phyloP scores from a whole-genome alignment of 2,113 vertebrate genomes.

The Elgaria multicarinata region DNA sequence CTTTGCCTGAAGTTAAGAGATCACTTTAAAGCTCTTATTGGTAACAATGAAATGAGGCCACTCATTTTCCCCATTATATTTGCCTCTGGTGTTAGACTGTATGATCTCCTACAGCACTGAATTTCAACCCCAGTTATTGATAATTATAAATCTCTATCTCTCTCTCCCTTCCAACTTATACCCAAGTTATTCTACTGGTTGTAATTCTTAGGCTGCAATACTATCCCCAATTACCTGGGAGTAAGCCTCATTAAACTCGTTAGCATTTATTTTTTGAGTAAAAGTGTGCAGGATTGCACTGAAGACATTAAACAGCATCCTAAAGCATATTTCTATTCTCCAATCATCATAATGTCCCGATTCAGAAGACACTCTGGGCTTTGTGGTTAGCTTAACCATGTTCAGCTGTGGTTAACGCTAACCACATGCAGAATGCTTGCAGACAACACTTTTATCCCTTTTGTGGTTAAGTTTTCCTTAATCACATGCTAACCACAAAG shows the following conservation, averaged over 20 bases:
- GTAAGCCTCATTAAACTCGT: neutral
- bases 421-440: no score
- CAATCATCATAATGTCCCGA: slow-evolving; percentile 47
- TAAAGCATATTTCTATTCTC: neutral
- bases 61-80: neutral
- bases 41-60: slow-evolving; percentile 25
- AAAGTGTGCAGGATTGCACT: neutral
- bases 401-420: no score
- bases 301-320: neutral
- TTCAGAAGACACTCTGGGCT: no score
- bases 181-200: neutral
- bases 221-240: neutral
- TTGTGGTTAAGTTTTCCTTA: no score
- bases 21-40: neutral
- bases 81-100: neutral
- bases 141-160: neutral
- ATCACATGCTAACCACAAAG: no score
- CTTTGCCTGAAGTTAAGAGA: neutral
- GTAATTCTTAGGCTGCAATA: neutral
- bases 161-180: neutral
- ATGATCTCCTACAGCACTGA: neutral
- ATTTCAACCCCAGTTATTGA: slow-evolving; percentile 21
- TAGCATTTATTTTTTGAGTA: neutral
- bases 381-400: no score
- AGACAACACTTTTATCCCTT: no score